phyloP scores from a whole-genome alignment of 2,113 vertebrate species.

The Leucoraja erinaceus region DNA sequence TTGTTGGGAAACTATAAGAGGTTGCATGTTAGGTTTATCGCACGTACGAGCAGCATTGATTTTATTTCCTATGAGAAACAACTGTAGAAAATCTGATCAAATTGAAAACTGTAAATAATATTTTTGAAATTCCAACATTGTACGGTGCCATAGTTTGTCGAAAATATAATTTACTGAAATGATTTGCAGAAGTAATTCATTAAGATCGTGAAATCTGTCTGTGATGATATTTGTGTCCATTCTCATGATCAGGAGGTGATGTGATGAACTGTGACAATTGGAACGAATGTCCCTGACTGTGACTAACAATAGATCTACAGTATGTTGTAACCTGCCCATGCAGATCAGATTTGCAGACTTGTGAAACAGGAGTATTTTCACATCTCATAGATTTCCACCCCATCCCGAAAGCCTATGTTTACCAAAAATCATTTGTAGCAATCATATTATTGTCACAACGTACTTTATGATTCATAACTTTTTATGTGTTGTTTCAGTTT shows the following conservation, averaged over 20 bases:
- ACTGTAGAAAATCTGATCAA: background rate
- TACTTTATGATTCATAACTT: too few relatives aligned
- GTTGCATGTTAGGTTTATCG: background rate
- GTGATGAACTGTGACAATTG: background rate
- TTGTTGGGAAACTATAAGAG: background rate
- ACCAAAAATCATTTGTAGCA: background rate
- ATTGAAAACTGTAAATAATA: background rate
- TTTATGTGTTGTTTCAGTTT: background rate
- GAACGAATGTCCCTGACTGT: background rate
- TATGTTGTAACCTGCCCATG: background rate
- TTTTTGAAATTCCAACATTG: background rate
- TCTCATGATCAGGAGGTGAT: background rate
- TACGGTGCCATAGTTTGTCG: background rate
- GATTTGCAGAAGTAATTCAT: background rate
- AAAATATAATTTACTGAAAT: background rate
- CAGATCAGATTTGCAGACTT: background rate
- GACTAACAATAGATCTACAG: background rate
- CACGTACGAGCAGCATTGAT: background rate
- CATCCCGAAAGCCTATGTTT: background rate
- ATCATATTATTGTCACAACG: background rate
- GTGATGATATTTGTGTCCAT: background rate
- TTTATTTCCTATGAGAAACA: background rate
- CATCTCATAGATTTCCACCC: background rate
- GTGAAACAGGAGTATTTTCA: slow-evolving; percentile 30
- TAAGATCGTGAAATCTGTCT: background rate